Base-by-base conservation (phyloP, 2,888 invertebrate species). In the Agonopterix subpropinquella region DNA sequence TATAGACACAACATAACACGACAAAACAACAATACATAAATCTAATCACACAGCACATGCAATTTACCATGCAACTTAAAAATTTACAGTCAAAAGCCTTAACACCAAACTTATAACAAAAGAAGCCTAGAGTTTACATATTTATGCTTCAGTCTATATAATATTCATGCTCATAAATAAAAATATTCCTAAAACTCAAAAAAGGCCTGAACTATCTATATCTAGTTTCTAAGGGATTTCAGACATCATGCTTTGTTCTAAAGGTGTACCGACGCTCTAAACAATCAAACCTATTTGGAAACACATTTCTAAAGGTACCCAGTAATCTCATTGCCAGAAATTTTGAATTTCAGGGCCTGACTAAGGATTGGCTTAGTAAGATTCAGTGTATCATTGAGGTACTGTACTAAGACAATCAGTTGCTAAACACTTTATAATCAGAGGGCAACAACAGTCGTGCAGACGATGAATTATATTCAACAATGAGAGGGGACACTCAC, bases 311-410 rank as follows among this genome's bases (percentile, higher is more conserved):
- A 50, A 54, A 62, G 77, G 81, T 82, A 82, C 77, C 80, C 80
- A 76, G 73, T 68, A 70, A 75, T 69, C 84, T 87, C 86, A 87
- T 86, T 86, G 86, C 60, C 67, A 60, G 52, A 61, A 69, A 67
- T 67, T 72, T 54, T 37, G 47, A 43, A 36, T 35, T 47, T 47
- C 10, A 11, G 1, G 10, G 41, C 39, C 28, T 28, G 7, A 28
- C 28, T 28, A 5, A 4, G 28, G 28, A 28, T 28, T 28, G 28
- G 7, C 28, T 28, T 28, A 28, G 28, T 28, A 28, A 28, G 28
- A 28, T 62, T 61, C 61, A 57, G 61, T 54, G 59, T 28, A 28
- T 28, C 28, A 28, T 28, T 28, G 41, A 2, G 11, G 41, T 11
- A 41, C 11, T n/a, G 41, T 11, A 13, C 41, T 8, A 41, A 41